These are phyloP conservation scores for Ylistrum balloti DNA, from an alignment of 1,140 invertebrate genomes.

Conservation along the genomic window DNA sequence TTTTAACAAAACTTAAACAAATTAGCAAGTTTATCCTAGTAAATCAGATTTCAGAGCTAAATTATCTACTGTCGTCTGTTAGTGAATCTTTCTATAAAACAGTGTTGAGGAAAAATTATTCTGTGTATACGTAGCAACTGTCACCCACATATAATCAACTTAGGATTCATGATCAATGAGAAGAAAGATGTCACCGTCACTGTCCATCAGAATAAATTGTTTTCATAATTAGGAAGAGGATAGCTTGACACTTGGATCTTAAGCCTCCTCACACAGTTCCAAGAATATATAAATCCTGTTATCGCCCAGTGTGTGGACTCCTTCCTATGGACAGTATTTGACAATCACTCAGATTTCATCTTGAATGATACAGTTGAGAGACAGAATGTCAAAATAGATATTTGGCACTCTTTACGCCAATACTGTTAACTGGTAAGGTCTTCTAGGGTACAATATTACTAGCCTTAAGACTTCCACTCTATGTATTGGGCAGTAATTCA, in stretches of 20 bases:
- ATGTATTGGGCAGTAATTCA: no score
- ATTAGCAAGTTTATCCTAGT: no score
- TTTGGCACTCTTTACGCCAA: neutral
- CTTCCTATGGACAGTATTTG: neutral
- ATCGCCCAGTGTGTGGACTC: neutral
- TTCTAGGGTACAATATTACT: neutral
- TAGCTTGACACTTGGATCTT: neutral
- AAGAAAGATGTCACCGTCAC: neutral
- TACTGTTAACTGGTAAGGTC: neutral
- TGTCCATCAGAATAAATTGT: conserved; percentile 25
- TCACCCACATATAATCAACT: conserved; percentile 11
- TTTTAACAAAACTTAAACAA: no score
- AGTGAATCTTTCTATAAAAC: no score
- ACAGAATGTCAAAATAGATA: neutral
- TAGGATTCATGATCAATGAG: neutral
- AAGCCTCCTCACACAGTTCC: neutral
- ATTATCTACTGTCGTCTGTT: no score
- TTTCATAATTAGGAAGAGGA: neutral
- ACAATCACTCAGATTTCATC: neutral
- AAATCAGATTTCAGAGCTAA: no score
- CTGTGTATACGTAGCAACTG: neutral
- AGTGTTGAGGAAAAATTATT: no score
- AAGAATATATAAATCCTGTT: neutral
- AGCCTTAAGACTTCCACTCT: neutral
- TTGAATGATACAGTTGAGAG: neutral